Evolutionary conservation across 2,113 vertebrate species (phyloP).

Genomic region (Cyphotilapia sp.): DNA sequence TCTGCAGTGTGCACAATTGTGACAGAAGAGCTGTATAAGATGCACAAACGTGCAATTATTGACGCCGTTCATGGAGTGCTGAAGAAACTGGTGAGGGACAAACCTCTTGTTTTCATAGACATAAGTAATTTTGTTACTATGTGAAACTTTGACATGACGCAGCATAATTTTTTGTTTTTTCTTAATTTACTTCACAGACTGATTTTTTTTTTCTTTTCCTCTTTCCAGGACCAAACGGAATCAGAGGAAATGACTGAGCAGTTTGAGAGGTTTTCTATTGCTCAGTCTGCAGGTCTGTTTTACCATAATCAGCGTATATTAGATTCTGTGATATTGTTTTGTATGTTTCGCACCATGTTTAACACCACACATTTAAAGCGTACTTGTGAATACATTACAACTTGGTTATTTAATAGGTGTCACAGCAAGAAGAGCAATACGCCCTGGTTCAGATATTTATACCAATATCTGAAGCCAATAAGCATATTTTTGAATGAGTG

Average conservation of each 20-base stretch:
- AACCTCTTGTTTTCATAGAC: background rate
- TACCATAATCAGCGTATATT: background rate
- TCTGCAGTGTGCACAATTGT: slow-evolving; percentile 40
- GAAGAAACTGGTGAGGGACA: slow-evolving; percentile 48
- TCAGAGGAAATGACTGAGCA: background rate
- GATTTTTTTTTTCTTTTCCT: slow-evolving; percentile 10
- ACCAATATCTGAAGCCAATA: background rate
- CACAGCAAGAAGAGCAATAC: background rate
- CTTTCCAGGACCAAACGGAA: slow-evolving; percentile 10
- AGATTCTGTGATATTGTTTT: background rate
- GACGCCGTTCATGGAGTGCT: slow-evolving; percentile 22
- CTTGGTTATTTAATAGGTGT: background rate
- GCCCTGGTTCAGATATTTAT: background rate
- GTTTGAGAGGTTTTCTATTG: background rate
- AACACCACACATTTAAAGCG: background rate
- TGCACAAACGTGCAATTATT: slow-evolving; percentile 24
- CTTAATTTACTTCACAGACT: background rate
- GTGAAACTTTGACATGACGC: background rate
- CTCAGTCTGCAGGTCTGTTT: background rate
- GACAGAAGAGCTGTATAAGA: slow-evolving; percentile 39
- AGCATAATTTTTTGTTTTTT: background rate
- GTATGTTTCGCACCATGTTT: background rate
- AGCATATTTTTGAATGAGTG: background rate
- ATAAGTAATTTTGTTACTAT: background rate
- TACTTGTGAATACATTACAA: background rate